phyloP scores from a whole-genome alignment of 2,888 invertebrate genomes.

The Rhopalosiphum nymphaeae region DNA sequence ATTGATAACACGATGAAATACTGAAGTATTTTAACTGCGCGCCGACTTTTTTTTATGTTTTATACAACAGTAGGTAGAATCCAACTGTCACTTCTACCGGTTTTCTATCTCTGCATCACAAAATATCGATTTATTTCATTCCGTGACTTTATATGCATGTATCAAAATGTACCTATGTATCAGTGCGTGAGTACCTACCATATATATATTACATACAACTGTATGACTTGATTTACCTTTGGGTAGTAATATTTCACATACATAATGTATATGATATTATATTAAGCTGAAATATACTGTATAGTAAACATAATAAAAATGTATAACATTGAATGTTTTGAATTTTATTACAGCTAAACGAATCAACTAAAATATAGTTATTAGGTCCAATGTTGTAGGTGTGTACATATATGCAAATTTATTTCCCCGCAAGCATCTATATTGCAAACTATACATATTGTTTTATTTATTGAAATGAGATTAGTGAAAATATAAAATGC shows the following conservation, averaged over 20 bases:
- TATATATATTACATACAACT: neutral
- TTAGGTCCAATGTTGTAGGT: neutral
- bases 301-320: neutral
- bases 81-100: slow-evolving; percentile 30
- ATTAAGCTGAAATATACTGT: neutral
- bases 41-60: slow-evolving; percentile 13
- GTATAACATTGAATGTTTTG: neutral
- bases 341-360: neutral
- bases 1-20: slow-evolving; percentile 24
- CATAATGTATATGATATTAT: neutral
- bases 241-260: neutral
- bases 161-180: neutral
- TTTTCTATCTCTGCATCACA: slow-evolving; percentile 23
- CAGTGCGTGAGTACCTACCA: neutral
- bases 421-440: neutral
- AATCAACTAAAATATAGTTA: neutral
- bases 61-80: slow-evolving; percentile 11
- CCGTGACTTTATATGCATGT: neutral
- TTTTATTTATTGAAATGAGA: neutral
- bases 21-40: neutral
- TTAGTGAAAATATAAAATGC: neutral
- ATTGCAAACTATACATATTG: neutral
- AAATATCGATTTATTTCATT: slow-evolving; percentile 20
- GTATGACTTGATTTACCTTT: neutral
- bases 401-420: neutral